A percentile compares a stretch with the other conserved stretches of the same genome.
phyloP scores from a whole-genome alignment of 2,113 vertebrate species.

The Myrmecophaga tridactyla region DNA sequence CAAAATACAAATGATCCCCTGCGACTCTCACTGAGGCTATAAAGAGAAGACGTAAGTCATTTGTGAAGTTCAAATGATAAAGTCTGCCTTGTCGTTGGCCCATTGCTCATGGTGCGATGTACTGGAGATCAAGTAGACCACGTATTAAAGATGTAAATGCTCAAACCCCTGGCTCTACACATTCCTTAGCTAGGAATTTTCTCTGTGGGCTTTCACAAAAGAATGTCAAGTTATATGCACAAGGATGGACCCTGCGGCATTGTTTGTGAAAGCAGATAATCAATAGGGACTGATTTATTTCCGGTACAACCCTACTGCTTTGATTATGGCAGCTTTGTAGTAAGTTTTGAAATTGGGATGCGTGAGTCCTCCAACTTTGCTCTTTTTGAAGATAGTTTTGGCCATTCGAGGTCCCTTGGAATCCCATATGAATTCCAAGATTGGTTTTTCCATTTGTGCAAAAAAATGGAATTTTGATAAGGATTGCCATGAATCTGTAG shows the following conservation, averaged over 20 bases:
- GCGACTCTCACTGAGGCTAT: background rate
- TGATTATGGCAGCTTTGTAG: no score
- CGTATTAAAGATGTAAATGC: background rate
- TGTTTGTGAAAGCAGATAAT: background rate
- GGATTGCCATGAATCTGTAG: no score
- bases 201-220: background rate
- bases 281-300: background rate
- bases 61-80: background rate
- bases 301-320: background rate
- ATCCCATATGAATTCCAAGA: no score
- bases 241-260: background rate
- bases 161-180: background rate
- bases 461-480: no score
- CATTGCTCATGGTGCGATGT: background rate
- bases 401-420: no score
- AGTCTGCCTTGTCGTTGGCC: background rate
- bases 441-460: no score
- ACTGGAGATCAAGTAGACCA: background rate
- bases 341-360: no score
- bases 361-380: no score
- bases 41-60: background rate
- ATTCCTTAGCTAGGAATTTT: background rate
- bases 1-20: background rate
- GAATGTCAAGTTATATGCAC: background rate
- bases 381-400: no score